phyloP scores from a whole-genome alignment of 2,888 invertebrate species.

The Ophioninae sp. region DNA sequence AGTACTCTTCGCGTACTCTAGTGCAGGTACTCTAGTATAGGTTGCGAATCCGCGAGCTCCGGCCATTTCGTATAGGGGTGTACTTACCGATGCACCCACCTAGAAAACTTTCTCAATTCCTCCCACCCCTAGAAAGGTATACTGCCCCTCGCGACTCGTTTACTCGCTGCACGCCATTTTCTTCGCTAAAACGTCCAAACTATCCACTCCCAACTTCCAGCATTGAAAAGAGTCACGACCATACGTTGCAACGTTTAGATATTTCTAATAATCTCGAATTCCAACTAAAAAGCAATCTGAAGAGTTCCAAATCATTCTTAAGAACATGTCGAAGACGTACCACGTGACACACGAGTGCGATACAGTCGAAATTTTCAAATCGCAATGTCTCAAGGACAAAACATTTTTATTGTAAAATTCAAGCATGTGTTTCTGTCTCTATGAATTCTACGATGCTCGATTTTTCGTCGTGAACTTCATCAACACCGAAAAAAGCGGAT shows the following conservation, averaged over 20 bases:
- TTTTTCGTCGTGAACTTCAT: no score
- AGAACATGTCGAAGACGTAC: no score
- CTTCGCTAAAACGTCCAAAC: background rate
- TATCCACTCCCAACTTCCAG: background rate
- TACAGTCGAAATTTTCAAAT: no score
- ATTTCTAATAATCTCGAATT: background rate
- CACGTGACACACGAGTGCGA: no score
- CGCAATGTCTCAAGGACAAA: no score
- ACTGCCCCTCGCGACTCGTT: background rate
- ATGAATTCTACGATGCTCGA: no score
- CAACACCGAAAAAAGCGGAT: no score
- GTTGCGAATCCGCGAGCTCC: conserved; percentile 34
- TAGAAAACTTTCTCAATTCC: conserved; percentile 3
- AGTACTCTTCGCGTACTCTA: conserved; percentile 3
- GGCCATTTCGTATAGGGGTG: conserved; percentile 40
- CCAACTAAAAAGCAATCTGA: no score
- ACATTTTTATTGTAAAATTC: no score
- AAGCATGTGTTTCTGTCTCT: no score
- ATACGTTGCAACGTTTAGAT: background rate
- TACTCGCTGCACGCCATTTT: conserved; percentile 25
- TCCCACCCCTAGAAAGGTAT: background rate
- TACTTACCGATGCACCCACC: conserved; percentile 33
- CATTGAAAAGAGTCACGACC: background rate
- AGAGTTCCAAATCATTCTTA: no score
- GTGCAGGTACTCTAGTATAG: conserved; percentile 7